Base-by-base conservation (phyloP, 2,888 invertebrate genomes). In the Craniophora ligustri region DNA sequence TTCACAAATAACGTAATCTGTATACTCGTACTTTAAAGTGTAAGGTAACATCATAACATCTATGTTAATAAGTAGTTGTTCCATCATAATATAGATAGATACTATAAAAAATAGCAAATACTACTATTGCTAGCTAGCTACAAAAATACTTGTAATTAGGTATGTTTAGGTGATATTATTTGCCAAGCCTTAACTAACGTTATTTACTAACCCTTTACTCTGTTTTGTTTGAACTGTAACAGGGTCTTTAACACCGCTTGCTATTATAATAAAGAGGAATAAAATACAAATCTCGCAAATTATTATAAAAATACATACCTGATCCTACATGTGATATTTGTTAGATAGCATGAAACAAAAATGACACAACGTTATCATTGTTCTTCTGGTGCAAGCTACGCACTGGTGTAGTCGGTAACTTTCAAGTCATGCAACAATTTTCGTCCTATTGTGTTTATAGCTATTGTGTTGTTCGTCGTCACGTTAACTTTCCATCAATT, bases 331-430 rank as follows among this genome's bases (percentile, higher is more conserved):
- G 30, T 51, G 46, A 59, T 46, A 55, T 62, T 51, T 31, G 34
- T 51, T n/a, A 72, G 76, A 58, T 60, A 58, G 85, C 90, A 84
- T 91, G 91, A 77, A 92, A 91, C 83, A 89, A 88, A 84, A 76
- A 50, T 31, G 49, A 67, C 54, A 56, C 58, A 49, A 66, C 45
- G 41, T 42, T 62, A 55, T 48, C 28, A 56, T 35, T 41, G 40
- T 65, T 51, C 47, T 30, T 55, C 48, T 57, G 50, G 53, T 55
- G 72, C 61, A 53, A 54, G 65, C 65, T 55, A 61, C 36, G 44
- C 60, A 50, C 40, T 30, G 28, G 30, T 31, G 36, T 8, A 42
- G 57, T 75, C 67, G 65, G 59, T 63, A 77, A 82, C 81, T 85
- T 85, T 86, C 82, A 67, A 84, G 81, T 84, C 78, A 82, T 81